A percentile compares a stretch with the other conserved stretches of the same genome.
These are phyloP conservation scores for Erythrolamprus reginae DNA, from an alignment of 2,113 vertebrate genomes.

Conservation along the genomic window DNA sequence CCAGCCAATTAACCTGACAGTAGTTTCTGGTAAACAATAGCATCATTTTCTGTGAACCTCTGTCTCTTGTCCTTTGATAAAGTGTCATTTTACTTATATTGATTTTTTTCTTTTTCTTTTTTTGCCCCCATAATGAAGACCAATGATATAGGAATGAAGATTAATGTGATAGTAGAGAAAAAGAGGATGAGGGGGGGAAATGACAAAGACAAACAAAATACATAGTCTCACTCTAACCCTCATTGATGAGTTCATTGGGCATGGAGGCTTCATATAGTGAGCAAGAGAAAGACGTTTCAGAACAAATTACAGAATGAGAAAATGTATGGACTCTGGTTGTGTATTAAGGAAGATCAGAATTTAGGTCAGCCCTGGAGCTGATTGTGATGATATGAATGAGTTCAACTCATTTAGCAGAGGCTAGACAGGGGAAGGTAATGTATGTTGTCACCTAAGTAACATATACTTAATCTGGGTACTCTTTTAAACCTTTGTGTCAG, in stretches of 20 bases:
- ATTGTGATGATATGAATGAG: background rate
- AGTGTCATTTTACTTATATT: background rate
- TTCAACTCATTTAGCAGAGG: background rate
- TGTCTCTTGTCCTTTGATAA: accelerated
- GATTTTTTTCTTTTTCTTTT: background rate
- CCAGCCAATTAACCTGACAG: background rate
- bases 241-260: background rate
- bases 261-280: background rate
- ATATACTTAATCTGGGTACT: background rate
- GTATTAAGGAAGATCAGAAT: background rate
- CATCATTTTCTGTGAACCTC: background rate
- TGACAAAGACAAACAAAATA: accelerated
- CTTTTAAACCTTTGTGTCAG: background rate
- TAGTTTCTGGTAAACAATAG: background rate
- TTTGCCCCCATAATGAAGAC: background rate
- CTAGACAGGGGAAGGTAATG: background rate
- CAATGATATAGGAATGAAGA: background rate
- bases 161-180: background rate
- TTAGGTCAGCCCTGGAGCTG: background rate
- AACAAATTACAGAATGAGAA: background rate
- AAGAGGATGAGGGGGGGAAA: background rate
- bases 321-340: background rate
- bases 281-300: background rate
- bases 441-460: background rate
- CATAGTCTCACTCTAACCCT: background rate